Conservation (phyloP, 2,113 vertebrate genomes). For the Xiphophorus couchianus region DNA sequence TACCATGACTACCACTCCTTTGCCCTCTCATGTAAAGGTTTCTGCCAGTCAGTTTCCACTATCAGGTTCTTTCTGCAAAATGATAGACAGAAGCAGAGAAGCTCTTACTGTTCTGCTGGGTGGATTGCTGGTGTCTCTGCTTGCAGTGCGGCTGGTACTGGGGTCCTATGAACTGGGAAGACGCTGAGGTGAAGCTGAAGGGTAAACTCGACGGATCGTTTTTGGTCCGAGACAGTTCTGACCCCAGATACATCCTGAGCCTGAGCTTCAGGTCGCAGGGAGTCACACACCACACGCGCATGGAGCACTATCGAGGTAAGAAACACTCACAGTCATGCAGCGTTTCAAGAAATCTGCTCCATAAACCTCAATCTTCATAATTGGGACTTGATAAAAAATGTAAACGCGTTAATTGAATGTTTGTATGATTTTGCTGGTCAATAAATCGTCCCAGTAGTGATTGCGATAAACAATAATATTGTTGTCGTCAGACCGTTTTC, state of each 20-base stretch:
- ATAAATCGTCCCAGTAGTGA: too few relatives aligned
- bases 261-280: conserved; percentile 97
- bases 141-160: conserved; percentile 91
- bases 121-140: background rate
- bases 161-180: conserved; percentile 90
- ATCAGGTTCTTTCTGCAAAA: background rate
- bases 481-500: too few relatives aligned
- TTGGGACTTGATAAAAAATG: background rate
- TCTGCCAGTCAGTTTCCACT: too few relatives aligned
- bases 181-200: conserved; percentile 96
- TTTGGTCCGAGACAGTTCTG: conserved; percentile 94
- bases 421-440: too few relatives aligned
- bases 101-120: background rate
- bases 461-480: too few relatives aligned
- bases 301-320: conserved; percentile 77
- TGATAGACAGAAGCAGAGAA: background rate
- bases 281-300: conserved; percentile 80
- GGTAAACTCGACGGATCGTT: conserved; percentile 95
- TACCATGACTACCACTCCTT: too few relatives aligned
- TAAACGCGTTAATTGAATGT: too few relatives aligned
- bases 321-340: background rate
- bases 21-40: too few relatives aligned
- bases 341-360: background rate
- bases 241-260: conserved; percentile 96
- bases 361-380: background rate